Conservation (phyloP, 2,888 invertebrate genomes). For the Geotrupes spiniger region DNA sequence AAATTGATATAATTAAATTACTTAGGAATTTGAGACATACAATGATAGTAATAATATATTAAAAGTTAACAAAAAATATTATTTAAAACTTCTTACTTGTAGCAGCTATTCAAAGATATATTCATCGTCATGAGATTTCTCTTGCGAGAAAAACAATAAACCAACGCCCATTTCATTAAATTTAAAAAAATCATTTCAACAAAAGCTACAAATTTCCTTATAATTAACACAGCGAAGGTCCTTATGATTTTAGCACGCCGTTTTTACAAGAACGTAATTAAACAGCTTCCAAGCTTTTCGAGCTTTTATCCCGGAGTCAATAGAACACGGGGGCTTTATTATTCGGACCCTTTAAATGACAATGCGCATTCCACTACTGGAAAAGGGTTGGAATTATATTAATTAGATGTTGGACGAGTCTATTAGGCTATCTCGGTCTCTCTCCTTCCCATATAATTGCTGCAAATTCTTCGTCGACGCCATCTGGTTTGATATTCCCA, state of each 20-base stretch:
- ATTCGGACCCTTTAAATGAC: conserved; percentile 38
- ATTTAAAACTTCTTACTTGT: too few species aligned
- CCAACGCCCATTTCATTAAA: neutral
- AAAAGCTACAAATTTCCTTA: conserved; percentile 11
- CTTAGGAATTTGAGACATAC: too few species aligned
- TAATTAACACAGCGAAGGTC: conserved; percentile 28
- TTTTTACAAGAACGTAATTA: conserved; percentile 43
- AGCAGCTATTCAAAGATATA: too few species aligned
- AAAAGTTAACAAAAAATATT: too few species aligned
- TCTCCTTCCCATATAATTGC: conserved; percentile 17
- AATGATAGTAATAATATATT: too few species aligned
- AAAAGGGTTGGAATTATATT: conserved; percentile 44
- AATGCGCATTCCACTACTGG: conserved; percentile 39
- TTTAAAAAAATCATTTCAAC: conserved; percentile 11
- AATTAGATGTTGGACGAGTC: conserved; percentile 44
- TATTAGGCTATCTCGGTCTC: conserved; percentile 33
- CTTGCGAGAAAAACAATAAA: neutral
- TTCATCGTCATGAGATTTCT: too few species aligned
- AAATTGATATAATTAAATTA: too few species aligned
- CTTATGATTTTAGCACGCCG: conserved; percentile 28
- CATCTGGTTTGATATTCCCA: conserved; percentile 24
- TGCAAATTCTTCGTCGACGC: conserved; percentile 21
- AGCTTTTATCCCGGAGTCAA: conserved; percentile 36
- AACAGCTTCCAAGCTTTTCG: conserved; percentile 39
- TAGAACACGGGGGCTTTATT: conserved; percentile 35